A percentile compares a stretch with the other conserved stretches of the same genome.
phyloP scores from a whole-genome alignment of 2,113 vertebrate genomes.

The Clinocottus analis region DNA sequence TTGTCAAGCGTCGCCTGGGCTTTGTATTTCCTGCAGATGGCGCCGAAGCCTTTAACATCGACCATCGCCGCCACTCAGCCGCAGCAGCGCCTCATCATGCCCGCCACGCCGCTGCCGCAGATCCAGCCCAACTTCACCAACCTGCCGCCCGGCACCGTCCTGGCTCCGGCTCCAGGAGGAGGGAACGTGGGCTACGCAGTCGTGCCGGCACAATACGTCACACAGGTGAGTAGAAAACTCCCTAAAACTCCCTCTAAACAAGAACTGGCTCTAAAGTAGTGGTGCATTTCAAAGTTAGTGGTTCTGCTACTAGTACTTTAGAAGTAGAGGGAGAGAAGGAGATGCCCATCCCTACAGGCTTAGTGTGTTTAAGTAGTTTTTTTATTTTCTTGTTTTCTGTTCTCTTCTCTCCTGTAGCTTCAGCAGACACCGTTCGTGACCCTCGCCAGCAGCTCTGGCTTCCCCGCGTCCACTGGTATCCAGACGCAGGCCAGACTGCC shows the following conservation, averaged over 20 bases:
- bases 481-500: constrained; percentile 94
- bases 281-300: too few relatives aligned
- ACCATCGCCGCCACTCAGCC: constrained; percentile 90
- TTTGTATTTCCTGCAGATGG: constrained; percentile 82
- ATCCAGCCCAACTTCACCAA: constrained; percentile 98
- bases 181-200: constrained; percentile 95
- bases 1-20: too few relatives aligned
- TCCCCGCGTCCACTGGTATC: constrained; percentile 85
- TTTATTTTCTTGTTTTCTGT: background rate
- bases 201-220: constrained; percentile 95
- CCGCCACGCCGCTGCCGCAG: constrained; percentile 94
- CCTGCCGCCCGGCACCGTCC: constrained; percentile 93
- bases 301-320: too few relatives aligned
- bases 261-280: too few relatives aligned
- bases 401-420: constrained; percentile 79
- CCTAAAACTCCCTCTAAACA: too few relatives aligned
- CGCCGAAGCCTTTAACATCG: constrained; percentile 90
- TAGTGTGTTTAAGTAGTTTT: background rate
- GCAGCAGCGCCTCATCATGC: constrained; percentile 98
- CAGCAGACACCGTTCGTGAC: constrained; percentile 93
- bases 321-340: too few relatives aligned
- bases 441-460: constrained; percentile 91
- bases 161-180: constrained; percentile 91
- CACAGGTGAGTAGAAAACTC: too few relatives aligned
- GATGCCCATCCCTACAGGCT: background rate